phyloP scores from a whole-genome alignment of 2,797 vertebrate genomes.

The Eurystomus glaucurus region DNA sequence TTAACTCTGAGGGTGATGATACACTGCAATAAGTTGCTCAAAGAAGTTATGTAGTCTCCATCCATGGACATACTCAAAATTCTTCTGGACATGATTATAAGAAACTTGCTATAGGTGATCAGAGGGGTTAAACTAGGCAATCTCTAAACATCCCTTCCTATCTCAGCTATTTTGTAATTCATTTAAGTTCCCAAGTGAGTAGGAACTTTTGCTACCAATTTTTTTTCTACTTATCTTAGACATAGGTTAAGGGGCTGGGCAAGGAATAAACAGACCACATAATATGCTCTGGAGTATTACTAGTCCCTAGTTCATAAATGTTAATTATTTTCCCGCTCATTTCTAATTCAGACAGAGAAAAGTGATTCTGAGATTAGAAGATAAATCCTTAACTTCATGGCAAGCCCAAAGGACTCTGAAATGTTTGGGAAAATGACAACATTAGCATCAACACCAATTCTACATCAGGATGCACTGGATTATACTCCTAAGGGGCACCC shows the following conservation, averaged over 20 bases:
- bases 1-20: neutral
- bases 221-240: neutral
- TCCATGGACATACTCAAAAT: neutral
- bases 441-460: conserved; percentile 17
- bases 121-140: accelerated
- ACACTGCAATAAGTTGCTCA: neutral
- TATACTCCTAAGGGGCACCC: conserved; percentile 25
- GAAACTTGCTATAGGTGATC: neutral
- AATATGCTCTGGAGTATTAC: conserved; percentile 54
- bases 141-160: neutral
- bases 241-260: conserved; percentile 9
- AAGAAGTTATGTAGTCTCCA: accelerated
- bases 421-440: conserved; percentile 41
- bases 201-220: neutral
- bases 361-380: conserved; percentile 62
- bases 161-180: neutral
- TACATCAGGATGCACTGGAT: conserved; percentile 43
- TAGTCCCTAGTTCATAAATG: conserved; percentile 70
- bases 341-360: conserved; percentile 59
- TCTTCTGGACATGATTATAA: neutral
- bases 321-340: conserved; percentile 68
- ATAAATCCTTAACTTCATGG: conserved; percentile 56
- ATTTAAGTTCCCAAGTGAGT: neutral
- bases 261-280: conserved; percentile 21
- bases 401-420: conserved; percentile 44